A percentile compares a stretch with the other conserved stretches of the same genome.
phyloP scores from a whole-genome alignment of 2,888 invertebrate genomes.

The Ectropis crepuscularia region DNA sequence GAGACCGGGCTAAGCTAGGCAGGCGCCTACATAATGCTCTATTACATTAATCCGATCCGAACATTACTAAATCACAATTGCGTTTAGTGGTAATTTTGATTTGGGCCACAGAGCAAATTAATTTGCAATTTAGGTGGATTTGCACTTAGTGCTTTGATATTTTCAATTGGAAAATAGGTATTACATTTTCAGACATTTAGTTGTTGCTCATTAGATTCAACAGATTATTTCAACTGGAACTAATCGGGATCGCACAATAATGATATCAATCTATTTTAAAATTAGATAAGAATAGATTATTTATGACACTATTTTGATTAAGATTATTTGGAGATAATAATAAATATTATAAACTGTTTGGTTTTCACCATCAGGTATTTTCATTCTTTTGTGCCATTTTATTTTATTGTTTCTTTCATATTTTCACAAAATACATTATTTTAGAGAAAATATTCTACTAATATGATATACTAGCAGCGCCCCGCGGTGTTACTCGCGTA shows the following conservation, averaged over 20 bases:
- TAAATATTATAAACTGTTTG: no score
- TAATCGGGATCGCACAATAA: slow-evolving; percentile 7
- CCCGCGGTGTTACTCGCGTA: no score
- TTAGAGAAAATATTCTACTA: no score
- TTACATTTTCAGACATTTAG: slow-evolving; percentile 17
- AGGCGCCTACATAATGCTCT: slow-evolving; percentile 23
- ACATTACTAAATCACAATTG: slow-evolving; percentile 42
- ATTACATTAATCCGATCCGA: slow-evolving; percentile 37
- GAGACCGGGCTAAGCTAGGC: slow-evolving; percentile 28
- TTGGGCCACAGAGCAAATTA: slow-evolving; percentile 40
- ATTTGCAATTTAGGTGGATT: slow-evolving; percentile 41
- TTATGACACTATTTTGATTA: no score
- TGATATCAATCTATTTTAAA: no score
- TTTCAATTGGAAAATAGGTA: slow-evolving; percentile 25
- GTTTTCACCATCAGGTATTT: no score
- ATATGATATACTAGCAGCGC: no score
- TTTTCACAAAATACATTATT: no score
- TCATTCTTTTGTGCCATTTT: no score
- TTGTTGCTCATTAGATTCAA: slow-evolving; percentile 18
- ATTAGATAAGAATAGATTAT: no score
- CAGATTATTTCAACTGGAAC: slow-evolving; percentile 18
- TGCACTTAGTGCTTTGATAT: slow-evolving; percentile 36
- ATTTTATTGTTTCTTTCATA: no score
- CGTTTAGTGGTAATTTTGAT: slow-evolving; percentile 44
- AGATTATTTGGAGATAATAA: no score